These are phyloP conservation scores for Meda fulgida DNA, from an alignment of 2,797 vertebrate species.

Conservation along the genomic window DNA sequence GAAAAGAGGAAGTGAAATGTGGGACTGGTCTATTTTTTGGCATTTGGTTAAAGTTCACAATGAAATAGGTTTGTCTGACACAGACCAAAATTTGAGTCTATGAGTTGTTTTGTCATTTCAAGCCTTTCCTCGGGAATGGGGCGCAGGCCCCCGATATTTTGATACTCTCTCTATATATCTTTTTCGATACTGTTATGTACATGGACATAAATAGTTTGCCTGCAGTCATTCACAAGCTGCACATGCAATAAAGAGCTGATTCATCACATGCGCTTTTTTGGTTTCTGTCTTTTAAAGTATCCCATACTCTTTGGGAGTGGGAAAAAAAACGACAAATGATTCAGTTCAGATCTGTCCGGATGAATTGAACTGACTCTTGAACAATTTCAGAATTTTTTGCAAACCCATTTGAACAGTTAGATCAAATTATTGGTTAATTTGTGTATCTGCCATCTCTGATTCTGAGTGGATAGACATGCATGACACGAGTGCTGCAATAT, in stretches of 20 bases:
- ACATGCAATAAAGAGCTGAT: not conserved
- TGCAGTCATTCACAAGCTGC: not conserved
- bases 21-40: not conserved
- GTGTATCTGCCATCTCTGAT: not conserved
- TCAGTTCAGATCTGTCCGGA: not conserved
- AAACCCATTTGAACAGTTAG: not conserved
- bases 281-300: not conserved
- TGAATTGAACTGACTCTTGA: not conserved
- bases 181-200: not conserved
- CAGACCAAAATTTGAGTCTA: not conserved
- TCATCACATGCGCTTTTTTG: not conserved
- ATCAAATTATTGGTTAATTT: not conserved
- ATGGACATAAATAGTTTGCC: not conserved
- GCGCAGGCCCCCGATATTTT: not conserved
- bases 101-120: not conserved
- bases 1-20: not conserved
- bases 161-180: not conserved
- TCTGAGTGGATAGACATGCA: not conserved
- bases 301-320: not conserved
- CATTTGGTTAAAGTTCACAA: not conserved
- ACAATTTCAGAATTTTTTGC: not conserved
- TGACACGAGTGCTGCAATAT: not conserved
- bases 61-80: not conserved
- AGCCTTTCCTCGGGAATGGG: not conserved
- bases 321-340: not conserved